Percentiles rank a stretch among this genome's conserved stretches.
Conservation (phyloP, 2,797 vertebrate species). For the Manis javanica region DNA sequence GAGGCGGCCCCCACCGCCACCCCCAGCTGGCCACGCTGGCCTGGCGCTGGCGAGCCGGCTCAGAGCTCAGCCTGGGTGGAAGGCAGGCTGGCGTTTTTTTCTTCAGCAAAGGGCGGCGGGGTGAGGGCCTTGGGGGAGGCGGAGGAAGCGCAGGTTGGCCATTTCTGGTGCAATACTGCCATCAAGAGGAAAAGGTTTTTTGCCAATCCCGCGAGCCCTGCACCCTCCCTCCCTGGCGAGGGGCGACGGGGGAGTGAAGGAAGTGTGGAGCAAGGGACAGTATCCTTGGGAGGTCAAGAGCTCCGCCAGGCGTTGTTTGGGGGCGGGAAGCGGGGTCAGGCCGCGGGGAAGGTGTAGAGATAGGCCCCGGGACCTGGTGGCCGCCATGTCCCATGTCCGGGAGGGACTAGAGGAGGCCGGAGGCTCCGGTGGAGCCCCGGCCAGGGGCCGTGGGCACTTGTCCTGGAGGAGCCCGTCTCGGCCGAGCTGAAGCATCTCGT, state of each 20-base stretch:
- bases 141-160: background rate
- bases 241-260: background rate
- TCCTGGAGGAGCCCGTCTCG: too few species aligned
- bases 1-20: background rate
- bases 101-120: too few species aligned
- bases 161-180: background rate
- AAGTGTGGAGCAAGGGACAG: fast-evolving
- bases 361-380: background rate
- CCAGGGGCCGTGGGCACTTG: too few species aligned
- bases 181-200: background rate
- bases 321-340: fast-evolving
- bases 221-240: background rate
- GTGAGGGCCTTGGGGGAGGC: too few species aligned
- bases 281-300: too few species aligned
- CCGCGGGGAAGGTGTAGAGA: background rate
- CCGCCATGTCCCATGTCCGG: background rate
- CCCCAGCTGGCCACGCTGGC: background rate
- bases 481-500: too few species aligned
- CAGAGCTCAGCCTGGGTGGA: background rate
- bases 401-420: too few species aligned
- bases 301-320: background rate
- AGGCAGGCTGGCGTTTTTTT: background rate
- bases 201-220: fast-evolving
- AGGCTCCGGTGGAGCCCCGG: background rate
- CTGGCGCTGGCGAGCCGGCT: too few species aligned